Base-by-base conservation (phyloP, 2,797 vertebrate species). In the Gila robusta region DNA sequence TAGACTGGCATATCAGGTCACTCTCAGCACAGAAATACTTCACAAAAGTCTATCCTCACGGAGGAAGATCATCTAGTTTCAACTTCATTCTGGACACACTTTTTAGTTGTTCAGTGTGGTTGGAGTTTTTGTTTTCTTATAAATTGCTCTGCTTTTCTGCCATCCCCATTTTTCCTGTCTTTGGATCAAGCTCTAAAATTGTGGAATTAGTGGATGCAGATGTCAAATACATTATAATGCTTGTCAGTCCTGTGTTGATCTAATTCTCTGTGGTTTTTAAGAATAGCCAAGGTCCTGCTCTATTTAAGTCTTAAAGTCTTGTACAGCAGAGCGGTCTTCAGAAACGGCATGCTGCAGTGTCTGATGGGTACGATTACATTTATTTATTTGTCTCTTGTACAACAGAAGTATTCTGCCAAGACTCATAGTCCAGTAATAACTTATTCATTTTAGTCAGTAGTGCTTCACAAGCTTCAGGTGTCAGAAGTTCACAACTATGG, bases 1-100 rank as follows among this genome's bases (percentile, higher is more conserved):
- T 84, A 59, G 78, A 76, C 77, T 81, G 78, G 71, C 73, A 76
- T 84, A 76, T 84, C 79, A 49, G 70, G 83, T 87, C 82, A 70
- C 28, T n/a, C 56, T 71, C 39, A 1, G 66, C 64, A 35, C 37
- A 71, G 49, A 71, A 85, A 85, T 71, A 71, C 64, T 44, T 72
- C 16, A 69, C 66, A 85, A 85, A 72, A 62, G 76, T 79, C 39
- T 23, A 21, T 85, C 19, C 66, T 47, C 8, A 1, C 52, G 83
- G 83, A 85, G 12, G 35, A 79, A 23, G 7, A 52, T 56, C 26
- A 35, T 56, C 66, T 8, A 10, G 39, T 71, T 59, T 71, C 76
- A 59, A 8, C 23, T 62, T 54, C 16, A 47, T 41, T 78, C 52
- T 78, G 49, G 26, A 28, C 19, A 70, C 19, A 62, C 14, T 79